A percentile compares a stretch with the other conserved stretches of the same genome.
phyloP scores from a whole-genome alignment of 2,888 invertebrate species.

The Drosophila koepferae region DNA sequence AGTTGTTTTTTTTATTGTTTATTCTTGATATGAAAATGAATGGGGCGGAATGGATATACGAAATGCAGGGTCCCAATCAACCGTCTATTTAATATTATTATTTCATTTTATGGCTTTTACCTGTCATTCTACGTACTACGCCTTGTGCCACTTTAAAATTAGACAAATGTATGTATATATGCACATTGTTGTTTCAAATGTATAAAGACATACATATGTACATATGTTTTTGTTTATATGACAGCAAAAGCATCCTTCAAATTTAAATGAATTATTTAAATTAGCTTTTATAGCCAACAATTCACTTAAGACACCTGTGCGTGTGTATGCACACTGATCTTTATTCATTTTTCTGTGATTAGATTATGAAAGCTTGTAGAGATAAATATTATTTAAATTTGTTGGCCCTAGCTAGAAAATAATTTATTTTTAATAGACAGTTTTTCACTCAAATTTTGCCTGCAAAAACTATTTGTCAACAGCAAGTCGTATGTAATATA shows the following conservation, averaged over 20 bases:
- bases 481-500: not conserved
- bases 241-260: constrained; percentile 1
- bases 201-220: not conserved
- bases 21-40: constrained; percentile 42
- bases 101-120: constrained; percentile 17
- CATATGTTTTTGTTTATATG: not conserved
- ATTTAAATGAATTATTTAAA: constrained; percentile 19
- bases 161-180: constrained; percentile 12
- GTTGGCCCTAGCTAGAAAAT: not conserved
- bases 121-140: constrained; percentile 14
- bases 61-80: constrained; percentile 29
- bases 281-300: constrained; percentile 15
- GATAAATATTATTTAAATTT: constrained; percentile 7
- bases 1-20: constrained; percentile 32
- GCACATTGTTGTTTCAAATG: not conserved
- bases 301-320: constrained; percentile 7
- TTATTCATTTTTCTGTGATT: constrained; percentile 7
- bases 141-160: constrained; percentile 42
- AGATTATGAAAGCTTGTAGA: constrained; percentile 4
- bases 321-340: not conserved
- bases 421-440: not conserved
- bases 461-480: constrained; percentile 9
- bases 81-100: constrained; percentile 19
- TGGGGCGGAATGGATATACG: not conserved
- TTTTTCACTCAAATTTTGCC: not conserved